These are phyloP conservation scores for Torymus texanus DNA, from an alignment of 2,888 invertebrate genomes.

Conservation along the genomic window DNA sequence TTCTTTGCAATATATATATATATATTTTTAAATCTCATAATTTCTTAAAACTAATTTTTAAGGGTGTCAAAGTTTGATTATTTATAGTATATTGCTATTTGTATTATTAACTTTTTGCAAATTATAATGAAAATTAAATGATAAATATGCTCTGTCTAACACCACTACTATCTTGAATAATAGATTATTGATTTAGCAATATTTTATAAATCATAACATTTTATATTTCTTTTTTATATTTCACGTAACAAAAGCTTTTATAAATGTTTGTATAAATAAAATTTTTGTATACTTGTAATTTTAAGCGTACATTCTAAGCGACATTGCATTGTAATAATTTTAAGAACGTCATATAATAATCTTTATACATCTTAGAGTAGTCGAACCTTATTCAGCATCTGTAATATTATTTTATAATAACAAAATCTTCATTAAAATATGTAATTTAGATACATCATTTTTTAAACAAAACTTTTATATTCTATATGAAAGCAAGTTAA, in stretches of 20 bases:
- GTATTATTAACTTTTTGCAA: too few species aligned
- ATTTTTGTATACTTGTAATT: constrained; percentile 55
- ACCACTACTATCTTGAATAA: constrained; percentile 29
- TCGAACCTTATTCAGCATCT: constrained; percentile 43
- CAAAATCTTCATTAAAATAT: constrained; percentile 40
- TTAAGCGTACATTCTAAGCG: constrained; percentile 44
- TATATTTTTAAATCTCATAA: too few species aligned
- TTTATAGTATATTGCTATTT: too few species aligned
- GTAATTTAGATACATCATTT: constrained; percentile 52
- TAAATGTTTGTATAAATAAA: constrained; percentile 56
- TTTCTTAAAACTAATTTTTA: too few species aligned
- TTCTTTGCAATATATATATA: too few species aligned
- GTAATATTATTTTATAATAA: constrained; percentile 50
- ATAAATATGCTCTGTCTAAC: too few species aligned
- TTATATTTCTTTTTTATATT: constrained; percentile 54
- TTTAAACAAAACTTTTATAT: constrained; percentile 54
- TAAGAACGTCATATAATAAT: constrained; percentile 41
- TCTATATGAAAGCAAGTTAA: constrained; percentile 38
- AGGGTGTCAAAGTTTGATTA: too few species aligned
- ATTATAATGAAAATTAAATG: too few species aligned
- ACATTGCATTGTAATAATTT: constrained; percentile 53
- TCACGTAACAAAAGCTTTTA: constrained; percentile 49
- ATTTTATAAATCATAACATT: constrained; percentile 45
- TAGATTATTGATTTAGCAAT: constrained; percentile 43
- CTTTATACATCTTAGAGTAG: constrained; percentile 43